A percentile compares a stretch with the other conserved stretches of the same genome.
Conservation (phyloP, 2,797 vertebrate species). For the Semotilus atromaculatus region DNA sequence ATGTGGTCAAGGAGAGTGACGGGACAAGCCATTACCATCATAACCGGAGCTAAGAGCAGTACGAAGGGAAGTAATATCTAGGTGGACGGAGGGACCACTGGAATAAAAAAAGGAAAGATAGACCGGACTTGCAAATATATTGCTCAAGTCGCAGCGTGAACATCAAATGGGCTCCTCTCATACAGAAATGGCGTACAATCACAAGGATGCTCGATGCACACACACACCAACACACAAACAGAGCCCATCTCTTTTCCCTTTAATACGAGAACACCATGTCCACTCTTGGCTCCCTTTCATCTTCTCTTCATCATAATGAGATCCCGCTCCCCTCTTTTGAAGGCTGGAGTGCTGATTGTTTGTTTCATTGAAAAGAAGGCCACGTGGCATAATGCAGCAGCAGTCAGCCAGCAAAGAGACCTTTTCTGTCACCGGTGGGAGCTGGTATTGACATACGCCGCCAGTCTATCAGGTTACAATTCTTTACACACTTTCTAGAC, state of each 20-base stretch:
- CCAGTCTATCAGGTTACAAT: conserved; percentile 15
- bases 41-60: conserved; percentile 13
- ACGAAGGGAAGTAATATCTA: conserved; percentile 24
- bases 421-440: conserved; percentile 60
- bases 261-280: conserved; percentile 72
- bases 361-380: conserved; percentile 72
- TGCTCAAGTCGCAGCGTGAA: conserved; percentile 58
- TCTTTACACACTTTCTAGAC: conserved; percentile 33
- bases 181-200: conserved; percentile 49
- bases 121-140: conserved; percentile 42
- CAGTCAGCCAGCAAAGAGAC: conserved; percentile 43
- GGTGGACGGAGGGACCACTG: conserved; percentile 19
- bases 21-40: conserved; percentile 32
- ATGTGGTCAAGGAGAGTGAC: conserved; percentile 38
- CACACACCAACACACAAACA: conserved; percentile 58
- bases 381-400: conserved; percentile 55
- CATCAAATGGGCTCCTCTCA: conserved; percentile 56
- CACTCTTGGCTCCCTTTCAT: conserved; percentile 74
- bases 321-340: conserved; percentile 68
- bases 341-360: conserved; percentile 73
- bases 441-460: conserved; percentile 65
- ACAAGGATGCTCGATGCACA: conserved; percentile 26
- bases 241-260: conserved; percentile 65
- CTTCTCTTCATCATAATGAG: conserved; percentile 75
- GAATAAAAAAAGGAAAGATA: conserved; percentile 62